phyloP scores from a whole-genome alignment of 2,888 invertebrate genomes.

The Tiliacea aurago region DNA sequence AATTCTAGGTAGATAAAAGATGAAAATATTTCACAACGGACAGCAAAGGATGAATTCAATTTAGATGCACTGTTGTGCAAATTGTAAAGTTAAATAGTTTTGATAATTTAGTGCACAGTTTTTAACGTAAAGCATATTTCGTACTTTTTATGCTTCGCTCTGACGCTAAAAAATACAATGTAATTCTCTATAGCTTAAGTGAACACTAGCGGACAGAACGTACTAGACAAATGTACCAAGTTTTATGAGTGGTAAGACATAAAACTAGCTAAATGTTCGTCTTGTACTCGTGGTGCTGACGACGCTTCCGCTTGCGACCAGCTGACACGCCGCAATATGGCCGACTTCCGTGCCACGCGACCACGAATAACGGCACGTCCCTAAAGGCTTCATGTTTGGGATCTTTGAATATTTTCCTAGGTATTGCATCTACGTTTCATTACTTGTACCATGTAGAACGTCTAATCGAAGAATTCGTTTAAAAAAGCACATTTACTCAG shows the following conservation, averaged over 20 bases:
- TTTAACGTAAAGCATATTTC: constrained; percentile 22
- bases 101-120: constrained; percentile 21
- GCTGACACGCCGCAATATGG: constrained; percentile 79
- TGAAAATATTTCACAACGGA: constrained; percentile 59
- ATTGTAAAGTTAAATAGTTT: constrained; percentile 43
- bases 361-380: constrained; percentile 70
- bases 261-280: constrained; percentile 79
- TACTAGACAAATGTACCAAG: constrained; percentile 72
- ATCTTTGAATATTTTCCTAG: constrained; percentile 61
- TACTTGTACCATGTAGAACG: constrained; percentile 23
- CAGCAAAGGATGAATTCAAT: constrained; percentile 35
- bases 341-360: constrained; percentile 73
- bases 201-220: constrained; percentile 63
- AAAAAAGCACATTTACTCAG: constrained; percentile 45
- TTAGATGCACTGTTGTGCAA: constrained; percentile 31
- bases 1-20: constrained; percentile 67
- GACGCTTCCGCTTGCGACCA: constrained; percentile 73
- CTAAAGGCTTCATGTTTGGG: constrained; percentile 69
- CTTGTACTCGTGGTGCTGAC: constrained; percentile 73
- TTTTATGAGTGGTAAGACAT: constrained; percentile 81
- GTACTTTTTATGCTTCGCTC: constrained; percentile 8
- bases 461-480: constrained; percentile 45
- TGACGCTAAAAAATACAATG: constrained; percentile 49
- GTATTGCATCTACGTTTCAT: constrained; percentile 32
- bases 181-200: constrained; percentile 56